Percentiles rank a stretch among this genome's conserved stretches.
Conservation (phyloP, 1,140 invertebrate species). For the Meloidogyne floridensis region DNA sequence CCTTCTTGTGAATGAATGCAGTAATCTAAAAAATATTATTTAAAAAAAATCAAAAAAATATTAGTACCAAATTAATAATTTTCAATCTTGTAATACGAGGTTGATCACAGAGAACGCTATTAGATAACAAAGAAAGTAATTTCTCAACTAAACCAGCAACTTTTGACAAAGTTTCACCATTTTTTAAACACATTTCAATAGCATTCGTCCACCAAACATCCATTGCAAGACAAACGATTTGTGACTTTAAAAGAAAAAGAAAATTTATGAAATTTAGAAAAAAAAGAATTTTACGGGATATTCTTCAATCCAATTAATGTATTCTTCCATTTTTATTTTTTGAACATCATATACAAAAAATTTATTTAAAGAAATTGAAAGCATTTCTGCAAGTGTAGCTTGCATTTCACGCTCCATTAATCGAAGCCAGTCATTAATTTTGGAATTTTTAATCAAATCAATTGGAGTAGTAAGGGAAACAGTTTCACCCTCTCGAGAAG, state of each 20-base stretch:
- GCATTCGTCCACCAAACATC: constrained; percentile 82
- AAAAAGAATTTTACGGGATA: constrained; percentile 74
- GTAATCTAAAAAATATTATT: constrained; percentile 76
- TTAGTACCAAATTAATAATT: constrained; percentile 83
- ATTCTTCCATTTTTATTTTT: constrained; percentile 78
- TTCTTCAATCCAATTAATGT: constrained; percentile 92
- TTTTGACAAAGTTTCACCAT: constrained; percentile 74
- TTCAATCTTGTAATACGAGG: constrained; percentile 89
- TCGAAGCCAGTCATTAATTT: constrained; percentile 97
- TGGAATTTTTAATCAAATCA: constrained; percentile 87
- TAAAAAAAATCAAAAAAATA: background rate
- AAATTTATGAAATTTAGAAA: constrained; percentile 66
- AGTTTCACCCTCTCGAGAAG: constrained; percentile 95
- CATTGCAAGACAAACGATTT: constrained; percentile 75
- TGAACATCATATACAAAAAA: constrained; percentile 86
- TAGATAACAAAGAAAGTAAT: constrained; percentile 90
- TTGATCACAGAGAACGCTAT: constrained; percentile 96
- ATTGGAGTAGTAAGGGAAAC: constrained; percentile 85
- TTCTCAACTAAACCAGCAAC: constrained; percentile 83
- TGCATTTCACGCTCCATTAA: constrained; percentile 95
- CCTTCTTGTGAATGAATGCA: constrained; percentile 97
- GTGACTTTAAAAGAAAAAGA: constrained; percentile 72
- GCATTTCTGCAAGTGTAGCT: constrained; percentile 84
- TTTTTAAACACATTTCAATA: constrained; percentile 53
- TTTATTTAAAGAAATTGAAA: constrained; percentile 84